Evolutionary conservation across 2,113 vertebrate genomes (phyloP).

Genomic region (Ptilorrhoa leucosticta): DNA sequence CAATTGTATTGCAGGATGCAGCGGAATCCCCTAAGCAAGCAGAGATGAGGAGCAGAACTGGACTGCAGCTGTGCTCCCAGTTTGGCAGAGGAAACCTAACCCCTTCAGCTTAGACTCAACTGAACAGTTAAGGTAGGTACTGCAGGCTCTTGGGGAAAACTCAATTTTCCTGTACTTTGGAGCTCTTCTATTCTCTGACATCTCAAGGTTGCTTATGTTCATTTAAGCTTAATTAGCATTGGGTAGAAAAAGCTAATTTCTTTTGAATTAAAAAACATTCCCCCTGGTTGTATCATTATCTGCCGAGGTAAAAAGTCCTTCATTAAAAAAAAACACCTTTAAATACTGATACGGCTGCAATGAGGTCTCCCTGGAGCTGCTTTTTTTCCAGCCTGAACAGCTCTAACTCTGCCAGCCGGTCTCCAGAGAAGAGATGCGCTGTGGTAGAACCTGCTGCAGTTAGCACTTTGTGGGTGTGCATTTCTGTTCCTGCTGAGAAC

Average conservation of each 20-base stretch:
- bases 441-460: neutral
- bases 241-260: neutral
- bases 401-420: neutral
- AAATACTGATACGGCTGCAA: neutral
- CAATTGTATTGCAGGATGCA: neutral
- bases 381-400: neutral
- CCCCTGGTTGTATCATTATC: neutral
- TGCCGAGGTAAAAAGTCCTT: accelerated
- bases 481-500: neutral
- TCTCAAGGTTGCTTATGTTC: neutral
- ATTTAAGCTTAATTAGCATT: neutral
- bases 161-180: neutral
- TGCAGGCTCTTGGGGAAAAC: neutral
- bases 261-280: neutral
- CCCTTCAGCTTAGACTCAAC: neutral
- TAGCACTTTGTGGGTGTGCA: neutral
- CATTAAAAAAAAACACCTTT: neutral
- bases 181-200: neutral
- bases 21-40: neutral
- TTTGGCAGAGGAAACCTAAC: neutral
- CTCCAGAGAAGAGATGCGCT: neutral
- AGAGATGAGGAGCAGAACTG: neutral
- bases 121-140: neutral
- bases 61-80: neutral
- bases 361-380: neutral